Evolutionary conservation across 2,113 vertebrate genomes (phyloP), one percentile per base, ranked within the genome.

Genomic region (Alligator mississippiensis): DNA sequence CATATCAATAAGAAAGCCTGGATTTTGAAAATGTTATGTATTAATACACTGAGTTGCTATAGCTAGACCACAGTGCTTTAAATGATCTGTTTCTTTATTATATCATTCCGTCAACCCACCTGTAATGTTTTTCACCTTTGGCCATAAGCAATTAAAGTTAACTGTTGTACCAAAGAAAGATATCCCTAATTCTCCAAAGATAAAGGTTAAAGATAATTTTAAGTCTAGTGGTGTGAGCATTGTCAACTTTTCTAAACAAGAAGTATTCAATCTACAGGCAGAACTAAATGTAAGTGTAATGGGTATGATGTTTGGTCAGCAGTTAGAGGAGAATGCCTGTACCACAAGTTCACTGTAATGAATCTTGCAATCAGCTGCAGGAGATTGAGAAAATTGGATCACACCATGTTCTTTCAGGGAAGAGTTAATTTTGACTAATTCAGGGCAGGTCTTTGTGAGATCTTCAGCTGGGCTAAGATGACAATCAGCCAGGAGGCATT

Each of bases 271-370:
- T 66, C 55, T 82, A 15, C 47, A 68, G 4, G 83, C 13, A 13
- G 24, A 76, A 27, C 55, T 76, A 54, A 87, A 80, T 2, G 17
- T 4, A 54, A 58, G 6, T 0, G 0, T 82, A 22, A 75, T 9
- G 58, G 47, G 5, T 47, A 47, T 9, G 7, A 47, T 47, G 47
- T 47, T 28, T 38, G 34, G 15, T 59, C 6, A 54, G 61, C 21
- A 22, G 19, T 76, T 93, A 66, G 84, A 93, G 34, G 34, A 34
- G 34, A 34, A 34, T 70, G 4, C 4, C 2, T 9, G 38, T 3
- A 6, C 64, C 66, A 72, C 4, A 24, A 18, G 61, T 10, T n/a
- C 18, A 3, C 13, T 87, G 27, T 13, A 24, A 83, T 22, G 3
- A 77, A 3, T 21, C 17, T 62, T 91, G 25, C n/a, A 72, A 34